phyloP scores from a whole-genome alignment of 2,113 vertebrate genomes.

The Dipodomys spectabilis region DNA sequence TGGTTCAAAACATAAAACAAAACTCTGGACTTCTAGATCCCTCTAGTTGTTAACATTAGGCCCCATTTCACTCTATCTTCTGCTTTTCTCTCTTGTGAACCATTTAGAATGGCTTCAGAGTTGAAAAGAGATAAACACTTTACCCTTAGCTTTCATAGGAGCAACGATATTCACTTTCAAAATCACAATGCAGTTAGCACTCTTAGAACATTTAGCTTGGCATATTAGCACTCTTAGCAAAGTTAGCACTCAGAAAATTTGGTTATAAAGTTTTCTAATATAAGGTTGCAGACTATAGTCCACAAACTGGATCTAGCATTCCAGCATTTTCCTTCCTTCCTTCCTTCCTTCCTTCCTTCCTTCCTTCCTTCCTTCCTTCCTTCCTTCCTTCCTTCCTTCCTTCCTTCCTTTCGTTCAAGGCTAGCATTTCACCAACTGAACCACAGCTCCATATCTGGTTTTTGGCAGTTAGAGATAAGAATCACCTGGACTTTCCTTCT shows the following conservation, averaged over 20 bases:
- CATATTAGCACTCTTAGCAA: background rate
- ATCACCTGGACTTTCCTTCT: too few relatives aligned
- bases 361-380: too few relatives aligned
- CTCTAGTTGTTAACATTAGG: background rate
- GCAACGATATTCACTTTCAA: conserved; percentile 14
- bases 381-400: too few relatives aligned
- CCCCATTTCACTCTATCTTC: fast-evolving
- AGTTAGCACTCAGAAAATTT: background rate
- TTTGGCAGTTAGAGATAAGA: too few relatives aligned
- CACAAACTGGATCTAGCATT: background rate
- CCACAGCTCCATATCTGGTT: too few relatives aligned
- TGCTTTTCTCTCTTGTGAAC: background rate
- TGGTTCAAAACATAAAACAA: background rate
- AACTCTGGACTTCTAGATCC: background rate
- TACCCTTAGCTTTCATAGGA: background rate
- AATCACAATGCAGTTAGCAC: background rate
- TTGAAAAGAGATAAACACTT: background rate
- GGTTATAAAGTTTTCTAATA: background rate
- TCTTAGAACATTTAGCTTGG: background rate
- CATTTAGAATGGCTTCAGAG: conserved; percentile 32
- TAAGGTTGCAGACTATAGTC: background rate
- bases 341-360: too few relatives aligned
- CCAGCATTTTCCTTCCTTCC: too few relatives aligned
- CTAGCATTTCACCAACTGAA: too few relatives aligned
- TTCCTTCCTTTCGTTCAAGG: too few relatives aligned